Evolutionary conservation across 2,888 invertebrate species (phyloP), one percentile per base, ranked within the genome.

Genomic region (Timandra comae): DNA sequence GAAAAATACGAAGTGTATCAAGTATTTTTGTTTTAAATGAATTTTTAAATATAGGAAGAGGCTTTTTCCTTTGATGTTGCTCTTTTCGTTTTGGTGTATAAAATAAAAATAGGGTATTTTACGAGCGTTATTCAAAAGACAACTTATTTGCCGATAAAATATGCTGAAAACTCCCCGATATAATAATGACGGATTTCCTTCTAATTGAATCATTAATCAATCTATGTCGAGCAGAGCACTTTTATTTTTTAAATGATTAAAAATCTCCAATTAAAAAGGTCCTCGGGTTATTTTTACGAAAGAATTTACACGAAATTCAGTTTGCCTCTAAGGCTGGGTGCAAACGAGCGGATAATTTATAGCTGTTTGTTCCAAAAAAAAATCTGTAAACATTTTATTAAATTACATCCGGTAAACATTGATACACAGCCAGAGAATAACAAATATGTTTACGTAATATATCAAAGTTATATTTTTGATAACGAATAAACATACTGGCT

Each of bases 181-280:
- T 5, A 16, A 7, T 10, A 24, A 24, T 24, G 24, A 28, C 21
- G 12, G 21, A 43, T 37, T 30, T 29, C 41, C 36, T 40, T 44
- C 38, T 57, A 61, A 62, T 60, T 54, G 49, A 55, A 52, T 53
- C 49, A 60, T 55, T 52, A 46, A 60, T 63, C 49, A 56, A 57
- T 54, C 51, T 43, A 31, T 30, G 32, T 48, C 36, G 49, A 53
- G 59, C 43, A 45, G 41, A 39, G 34, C 45, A 46, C 51, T 60
- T 53, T 46, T 24, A 11, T 57, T 56, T 56, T 57, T 42, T 37
- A 52, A 54, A 55, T 44, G 46, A 57, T 51, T 47, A 46, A 54
- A 59, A 56, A 50, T 41, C 39, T 55, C 43, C 46, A 60, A 60
- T 63, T 57, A 55, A 57, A 56, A 56, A 32, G 32, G 29, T 37